Percentiles rank a stretch among this genome's conserved stretches.
Conservation (phyloP, 2,113 vertebrate genomes). For the Scortum barcoo region DNA sequence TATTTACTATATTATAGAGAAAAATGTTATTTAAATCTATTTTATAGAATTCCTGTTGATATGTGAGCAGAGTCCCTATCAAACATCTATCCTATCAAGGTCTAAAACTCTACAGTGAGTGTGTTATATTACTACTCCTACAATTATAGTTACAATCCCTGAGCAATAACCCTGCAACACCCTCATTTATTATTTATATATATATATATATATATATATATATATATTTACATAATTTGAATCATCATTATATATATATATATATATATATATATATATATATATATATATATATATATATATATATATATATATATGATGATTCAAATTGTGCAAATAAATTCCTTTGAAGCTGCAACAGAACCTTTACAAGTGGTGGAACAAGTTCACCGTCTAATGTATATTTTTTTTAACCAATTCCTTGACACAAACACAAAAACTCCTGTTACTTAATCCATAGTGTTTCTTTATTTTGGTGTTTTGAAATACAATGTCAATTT, state of each 20-base stretch:
- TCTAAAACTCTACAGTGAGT: neutral
- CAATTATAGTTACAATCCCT: too few relatives aligned
- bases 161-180: too few relatives aligned
- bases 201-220: too few relatives aligned
- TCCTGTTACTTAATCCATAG: constrained; percentile 61
- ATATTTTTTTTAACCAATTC: neutral
- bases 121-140: too few relatives aligned
- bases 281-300: too few relatives aligned
- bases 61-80: neutral
- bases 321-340: neutral
- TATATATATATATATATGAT: too few relatives aligned
- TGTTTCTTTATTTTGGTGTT: constrained; percentile 79
- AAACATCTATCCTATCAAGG: too few relatives aligned
- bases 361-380: accelerated
- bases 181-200: too few relatives aligned
- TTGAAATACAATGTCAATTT: constrained; percentile 71
- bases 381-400: neutral
- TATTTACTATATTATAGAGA: neutral
- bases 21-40: neutral
- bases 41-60: neutral
- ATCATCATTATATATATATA: too few relatives aligned
- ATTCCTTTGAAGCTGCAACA: neutral
- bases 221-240: too few relatives aligned
- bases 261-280: too few relatives aligned
- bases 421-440: constrained; percentile 2